Conservation (phyloP, 2,888 invertebrate species). For the Macrosiphum euphorbiae region DNA sequence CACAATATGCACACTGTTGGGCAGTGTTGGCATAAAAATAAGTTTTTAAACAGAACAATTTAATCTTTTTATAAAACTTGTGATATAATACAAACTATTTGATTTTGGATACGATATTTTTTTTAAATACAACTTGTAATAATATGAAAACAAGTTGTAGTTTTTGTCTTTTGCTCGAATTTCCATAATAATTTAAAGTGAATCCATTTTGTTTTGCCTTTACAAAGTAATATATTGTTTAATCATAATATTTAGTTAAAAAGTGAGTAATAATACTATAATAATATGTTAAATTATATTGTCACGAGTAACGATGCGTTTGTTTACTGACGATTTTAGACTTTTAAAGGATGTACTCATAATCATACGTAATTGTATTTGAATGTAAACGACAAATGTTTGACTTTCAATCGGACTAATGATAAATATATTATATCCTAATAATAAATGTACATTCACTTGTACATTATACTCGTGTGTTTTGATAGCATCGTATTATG, state of each 20-base stretch:
- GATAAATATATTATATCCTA: too few relatives aligned
- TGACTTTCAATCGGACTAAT: background rate
- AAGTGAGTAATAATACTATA: too few relatives aligned
- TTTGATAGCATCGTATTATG: background rate
- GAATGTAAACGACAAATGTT: background rate
- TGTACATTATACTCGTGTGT: background rate
- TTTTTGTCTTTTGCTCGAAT: background rate
- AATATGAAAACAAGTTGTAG: background rate
- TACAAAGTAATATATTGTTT: background rate
- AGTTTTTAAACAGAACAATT: background rate
- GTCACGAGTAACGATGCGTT: background rate
- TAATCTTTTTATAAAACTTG: too few relatives aligned
- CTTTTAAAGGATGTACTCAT: background rate
- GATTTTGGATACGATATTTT: too few relatives aligned
- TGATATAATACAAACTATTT: background rate
- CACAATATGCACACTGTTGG: background rate
- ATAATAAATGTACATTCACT: background rate
- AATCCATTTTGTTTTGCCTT: background rate
- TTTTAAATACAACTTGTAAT: too few relatives aligned
- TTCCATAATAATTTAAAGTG: background rate
- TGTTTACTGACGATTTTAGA: background rate
- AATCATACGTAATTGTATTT: background rate
- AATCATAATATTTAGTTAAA: background rate
- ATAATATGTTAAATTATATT: background rate
- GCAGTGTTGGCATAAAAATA: background rate